phyloP scores from a whole-genome alignment of 1,140 invertebrate genomes.

The Drosophila kanapiae region DNA sequence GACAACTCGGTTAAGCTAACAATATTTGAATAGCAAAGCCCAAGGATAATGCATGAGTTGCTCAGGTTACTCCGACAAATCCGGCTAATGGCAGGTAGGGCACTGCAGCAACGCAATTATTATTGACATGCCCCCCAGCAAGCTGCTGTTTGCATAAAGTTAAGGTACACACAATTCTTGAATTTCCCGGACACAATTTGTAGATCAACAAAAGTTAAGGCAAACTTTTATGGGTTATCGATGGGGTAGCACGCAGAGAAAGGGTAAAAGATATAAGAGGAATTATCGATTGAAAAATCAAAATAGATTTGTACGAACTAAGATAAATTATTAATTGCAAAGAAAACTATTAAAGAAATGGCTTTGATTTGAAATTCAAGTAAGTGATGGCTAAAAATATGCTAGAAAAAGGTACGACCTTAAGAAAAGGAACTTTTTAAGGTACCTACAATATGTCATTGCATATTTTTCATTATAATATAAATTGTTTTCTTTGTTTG shows the following conservation, averaged over 20 bases:
- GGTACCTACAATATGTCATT: neutral
- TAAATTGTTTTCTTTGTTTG: too few species aligned
- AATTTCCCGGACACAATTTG: conserved; percentile 40
- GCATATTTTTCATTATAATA: neutral
- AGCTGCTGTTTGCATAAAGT: conserved; percentile 48
- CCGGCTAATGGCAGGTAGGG: conserved; percentile 42
- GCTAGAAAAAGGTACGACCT: too few species aligned
- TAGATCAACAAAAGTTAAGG: conserved; percentile 32
- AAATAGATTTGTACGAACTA: neutral
- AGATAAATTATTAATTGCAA: neutral
- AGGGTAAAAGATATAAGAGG: neutral
- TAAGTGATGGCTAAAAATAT: too few species aligned
- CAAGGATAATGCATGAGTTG: conserved; percentile 60
- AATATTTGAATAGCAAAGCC: conserved; percentile 73
- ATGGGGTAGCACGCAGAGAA: conserved; percentile 1
- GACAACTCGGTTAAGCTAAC: conserved; percentile 78
- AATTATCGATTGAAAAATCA: neutral
- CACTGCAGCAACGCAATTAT: conserved; percentile 50
- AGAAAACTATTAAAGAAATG: too few species aligned
- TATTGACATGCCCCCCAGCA: conserved; percentile 54
- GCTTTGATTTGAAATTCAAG: too few species aligned
- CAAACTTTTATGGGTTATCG: conserved; percentile 25
- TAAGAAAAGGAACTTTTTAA: too few species aligned
- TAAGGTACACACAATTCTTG: conserved; percentile 46
- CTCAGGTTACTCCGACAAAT: conserved; percentile 47